Percentiles rank a stretch among this genome's conserved stretches.
Evolutionary conservation across 2,113 vertebrate species (phyloP).

Genomic region (Rhinopithecus roxellana): DNA sequence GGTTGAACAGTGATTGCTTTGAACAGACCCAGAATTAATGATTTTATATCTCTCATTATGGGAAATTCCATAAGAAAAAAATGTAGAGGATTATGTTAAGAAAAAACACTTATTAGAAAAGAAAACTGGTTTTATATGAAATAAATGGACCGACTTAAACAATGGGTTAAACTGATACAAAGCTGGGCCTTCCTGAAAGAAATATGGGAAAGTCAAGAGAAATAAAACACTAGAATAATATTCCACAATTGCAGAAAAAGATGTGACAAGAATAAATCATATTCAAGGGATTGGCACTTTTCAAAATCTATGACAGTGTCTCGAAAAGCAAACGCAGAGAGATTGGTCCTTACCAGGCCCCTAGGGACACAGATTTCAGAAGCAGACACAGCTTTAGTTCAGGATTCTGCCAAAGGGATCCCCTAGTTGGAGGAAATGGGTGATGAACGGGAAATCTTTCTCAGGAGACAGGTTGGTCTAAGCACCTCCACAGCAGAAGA

Average conservation of each 20-base stretch:
- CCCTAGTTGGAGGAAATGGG: not conserved
- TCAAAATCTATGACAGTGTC: not conserved
- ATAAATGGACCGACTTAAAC: not conserved
- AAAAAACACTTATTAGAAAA: conserved; percentile 31
- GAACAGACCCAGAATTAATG: conserved; percentile 5
- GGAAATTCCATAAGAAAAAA: not conserved
- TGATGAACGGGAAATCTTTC: not conserved
- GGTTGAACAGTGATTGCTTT: not conserved
- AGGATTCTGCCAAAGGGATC: not conserved
- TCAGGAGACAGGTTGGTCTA: not conserved
- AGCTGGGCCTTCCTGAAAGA: not conserved
- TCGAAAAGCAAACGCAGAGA: not conserved
- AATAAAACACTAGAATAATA: not conserved
- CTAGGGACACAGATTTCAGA: not conserved
- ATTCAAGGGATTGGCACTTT: not conserved
- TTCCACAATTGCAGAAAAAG: not conserved
- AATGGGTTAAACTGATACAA: not conserved
- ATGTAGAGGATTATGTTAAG: not conserved
- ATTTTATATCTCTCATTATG: not conserved
- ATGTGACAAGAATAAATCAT: not conserved
- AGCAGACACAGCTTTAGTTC: not conserved
- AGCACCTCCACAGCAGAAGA: not conserved
- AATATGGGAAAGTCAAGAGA: not conserved
- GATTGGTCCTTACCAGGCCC: not conserved
- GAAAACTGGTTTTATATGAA: not conserved